Evolutionary conservation across 2,113 vertebrate genomes (phyloP).

Genomic region (Perognathus longimembris): DNA sequence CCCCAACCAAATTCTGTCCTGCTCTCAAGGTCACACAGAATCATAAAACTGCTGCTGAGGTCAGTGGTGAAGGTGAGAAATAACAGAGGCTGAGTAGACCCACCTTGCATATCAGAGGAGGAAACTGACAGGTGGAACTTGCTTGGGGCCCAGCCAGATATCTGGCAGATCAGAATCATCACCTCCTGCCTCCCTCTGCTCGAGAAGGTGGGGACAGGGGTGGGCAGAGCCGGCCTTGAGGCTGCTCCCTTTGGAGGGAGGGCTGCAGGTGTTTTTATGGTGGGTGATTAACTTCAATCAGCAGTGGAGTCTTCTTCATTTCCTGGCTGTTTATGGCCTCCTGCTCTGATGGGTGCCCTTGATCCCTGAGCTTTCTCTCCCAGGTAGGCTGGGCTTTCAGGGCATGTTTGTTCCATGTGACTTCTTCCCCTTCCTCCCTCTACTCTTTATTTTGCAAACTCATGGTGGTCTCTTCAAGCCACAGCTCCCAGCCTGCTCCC

Average conservation of each 20-base stretch:
- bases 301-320: background rate
- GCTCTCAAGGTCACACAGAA: background rate
- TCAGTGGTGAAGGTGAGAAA: background rate
- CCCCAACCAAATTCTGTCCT: background rate
- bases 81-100: background rate
- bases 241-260: background rate
- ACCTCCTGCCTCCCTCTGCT: background rate
- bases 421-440: background rate
- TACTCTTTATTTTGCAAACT: background rate
- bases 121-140: background rate
- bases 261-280: slow-evolving; percentile 63
- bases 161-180: background rate
- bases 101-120: background rate
- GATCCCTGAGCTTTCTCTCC: background rate
- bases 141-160: background rate
- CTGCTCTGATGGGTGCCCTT: slow-evolving; percentile 12
- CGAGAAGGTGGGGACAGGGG: background rate
- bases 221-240: slow-evolving; percentile 46
- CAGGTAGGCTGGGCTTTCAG: background rate
- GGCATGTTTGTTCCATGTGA: background rate
- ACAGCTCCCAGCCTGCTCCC: background rate
- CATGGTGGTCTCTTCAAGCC: background rate
- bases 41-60: slow-evolving; percentile 14
- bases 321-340: slow-evolving; percentile 16
- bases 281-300: background rate